A percentile compares a stretch with the other conserved stretches of the same genome.
phyloP scores from a whole-genome alignment of 2,797 vertebrate species.

The Fratercula arctica region DNA sequence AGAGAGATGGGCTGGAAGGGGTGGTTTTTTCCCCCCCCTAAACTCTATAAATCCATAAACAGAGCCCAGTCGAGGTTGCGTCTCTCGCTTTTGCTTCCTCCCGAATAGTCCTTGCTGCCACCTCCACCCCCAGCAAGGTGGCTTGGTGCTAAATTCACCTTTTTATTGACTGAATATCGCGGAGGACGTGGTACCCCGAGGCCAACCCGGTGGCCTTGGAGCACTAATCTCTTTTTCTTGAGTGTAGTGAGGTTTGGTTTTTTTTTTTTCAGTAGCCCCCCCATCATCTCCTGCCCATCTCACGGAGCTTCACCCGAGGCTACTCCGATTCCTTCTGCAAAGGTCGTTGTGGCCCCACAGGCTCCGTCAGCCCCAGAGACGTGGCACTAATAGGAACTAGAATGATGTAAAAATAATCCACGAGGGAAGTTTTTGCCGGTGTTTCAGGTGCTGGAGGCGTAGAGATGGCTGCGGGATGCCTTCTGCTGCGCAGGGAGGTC shows the following conservation, averaged over 20 bases:
- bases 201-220: neutral
- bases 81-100: no score
- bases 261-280: neutral
- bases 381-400: fast-evolving
- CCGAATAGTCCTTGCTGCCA: no score
- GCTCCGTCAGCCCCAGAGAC: no score
- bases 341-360: neutral
- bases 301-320: neutral
- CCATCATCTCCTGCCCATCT: neutral
- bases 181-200: fast-evolving
- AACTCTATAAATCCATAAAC: neutral
- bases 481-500: no score
- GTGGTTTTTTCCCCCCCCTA: fast-evolving
- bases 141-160: neutral
- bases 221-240: neutral
- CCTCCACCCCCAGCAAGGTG: no score
- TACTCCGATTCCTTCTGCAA: neutral
- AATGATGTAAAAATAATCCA: neutral
- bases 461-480: no score
- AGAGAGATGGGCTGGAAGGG: neutral
- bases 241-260: no score
- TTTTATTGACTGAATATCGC: fast-evolving
- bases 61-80: no score
- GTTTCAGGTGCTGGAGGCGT: fast-evolving
- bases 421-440: neutral